Evolutionary conservation across 2,888 invertebrate genomes (phyloP).

Genomic region (Sesia apiformis): DNA sequence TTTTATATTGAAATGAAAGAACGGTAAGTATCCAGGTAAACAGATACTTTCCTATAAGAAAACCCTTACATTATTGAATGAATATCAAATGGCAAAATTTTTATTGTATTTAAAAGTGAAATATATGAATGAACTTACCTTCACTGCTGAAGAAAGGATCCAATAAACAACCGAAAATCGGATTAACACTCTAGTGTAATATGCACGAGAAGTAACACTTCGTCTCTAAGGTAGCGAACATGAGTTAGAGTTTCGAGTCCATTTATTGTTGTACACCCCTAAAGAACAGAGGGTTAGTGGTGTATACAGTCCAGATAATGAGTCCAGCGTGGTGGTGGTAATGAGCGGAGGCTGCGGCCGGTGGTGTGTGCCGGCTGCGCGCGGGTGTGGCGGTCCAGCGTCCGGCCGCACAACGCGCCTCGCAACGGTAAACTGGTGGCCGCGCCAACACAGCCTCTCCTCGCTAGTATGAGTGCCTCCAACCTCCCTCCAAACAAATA

Average conservation of each 20-base stretch:
- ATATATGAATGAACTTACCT: conserved; percentile 36
- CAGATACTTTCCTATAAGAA: too few relatives aligned
- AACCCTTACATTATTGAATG: too few relatives aligned
- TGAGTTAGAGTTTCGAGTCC: conserved; percentile 32
- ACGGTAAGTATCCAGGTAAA: too few relatives aligned
- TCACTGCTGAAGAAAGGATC: conserved; percentile 49
- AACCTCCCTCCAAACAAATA: conserved; percentile 73
- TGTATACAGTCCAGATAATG: conserved; percentile 28
- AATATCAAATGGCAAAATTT: too few relatives aligned
- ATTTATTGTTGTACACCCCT: conserved; percentile 17
- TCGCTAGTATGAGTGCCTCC: conserved; percentile 67
- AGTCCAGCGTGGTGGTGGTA: conserved; percentile 22
- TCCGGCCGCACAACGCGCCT: conserved; percentile 73
- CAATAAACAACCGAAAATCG: conserved; percentile 64
- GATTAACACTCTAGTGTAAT: conserved; percentile 65
- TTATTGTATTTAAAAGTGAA: too few relatives aligned
- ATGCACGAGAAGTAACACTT: conserved; percentile 68
- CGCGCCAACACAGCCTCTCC: conserved; percentile 66
- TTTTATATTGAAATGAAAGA: too few relatives aligned
- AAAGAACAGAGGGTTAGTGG: conserved; percentile 31
- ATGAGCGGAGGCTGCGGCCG: conserved; percentile 26
- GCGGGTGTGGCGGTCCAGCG: conserved; percentile 55
- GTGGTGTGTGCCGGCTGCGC: conserved; percentile 53
- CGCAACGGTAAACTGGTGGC: conserved; percentile 73
- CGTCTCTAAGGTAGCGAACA: conserved; percentile 45